Evolutionary conservation across 2,888 invertebrate species (phyloP), one percentile per base, ranked within the genome.

Genomic region (Cephus nigrinus): DNA sequence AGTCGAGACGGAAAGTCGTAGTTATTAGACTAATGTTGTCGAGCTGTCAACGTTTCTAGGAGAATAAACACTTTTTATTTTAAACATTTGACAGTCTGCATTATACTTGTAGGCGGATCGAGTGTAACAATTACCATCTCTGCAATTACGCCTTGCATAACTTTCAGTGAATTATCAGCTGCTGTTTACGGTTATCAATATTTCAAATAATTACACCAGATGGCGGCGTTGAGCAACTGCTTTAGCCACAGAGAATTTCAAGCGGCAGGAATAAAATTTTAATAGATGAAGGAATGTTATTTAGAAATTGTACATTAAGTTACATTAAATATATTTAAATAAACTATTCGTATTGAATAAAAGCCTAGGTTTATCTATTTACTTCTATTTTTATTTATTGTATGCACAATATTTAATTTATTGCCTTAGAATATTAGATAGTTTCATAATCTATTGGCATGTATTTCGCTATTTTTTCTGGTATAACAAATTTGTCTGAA

Each of bases 401-500:
- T 71, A 71, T 71, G 3, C 32, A 71, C 71, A 36, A 35, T 23
- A 34, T 36, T 15, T 15, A 11, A 30, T 34, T 74, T 11, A 30
- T n/a, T 35, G 12, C 4, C 30, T 23, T 74, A 74, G 12, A 35
- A 23, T 5, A 11, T 74, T 35, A 73, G 3, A 34, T 23, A 11
- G 35, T 33, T 12, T 31, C n/a, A 23, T 36, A 74, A 36, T 30
- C 36, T 12, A 31, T 68, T 9, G 81, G 78, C 78, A 83, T 79
- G 72, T 83, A 78, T 69, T 84, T 79, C 3, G 72, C 76, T 4
- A 90, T 77, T 76, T 84, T 83, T 23, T 82, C 68, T 11, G 92
- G 89, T 55, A 91, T 82, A 75, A 82, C 69, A 76, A 91, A 87
- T 71, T 87, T 84, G 76, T 93, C 90, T 23, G 87, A 83, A 88